Conservation (phyloP, 2,888 invertebrate genomes). For the Drosophila phalerata region DNA sequence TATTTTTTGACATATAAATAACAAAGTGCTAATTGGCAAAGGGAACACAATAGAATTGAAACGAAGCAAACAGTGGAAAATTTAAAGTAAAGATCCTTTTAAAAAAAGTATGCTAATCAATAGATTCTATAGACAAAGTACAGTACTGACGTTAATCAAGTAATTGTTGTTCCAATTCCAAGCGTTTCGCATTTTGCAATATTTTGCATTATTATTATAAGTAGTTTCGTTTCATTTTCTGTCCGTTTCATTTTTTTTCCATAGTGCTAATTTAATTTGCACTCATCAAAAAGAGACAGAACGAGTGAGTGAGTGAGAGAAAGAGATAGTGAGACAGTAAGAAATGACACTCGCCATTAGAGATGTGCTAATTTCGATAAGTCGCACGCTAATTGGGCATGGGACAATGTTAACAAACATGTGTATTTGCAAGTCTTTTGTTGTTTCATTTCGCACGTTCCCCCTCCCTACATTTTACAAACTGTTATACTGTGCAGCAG, state of each 20-base stretch:
- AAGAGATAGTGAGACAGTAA: not conserved
- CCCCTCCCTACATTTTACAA: conserved; percentile 14
- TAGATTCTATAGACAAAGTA: not conserved
- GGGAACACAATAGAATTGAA: conserved; percentile 30
- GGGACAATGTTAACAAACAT: not conserved
- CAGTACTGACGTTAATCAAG: not conserved
- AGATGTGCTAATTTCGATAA: conserved; percentile 72
- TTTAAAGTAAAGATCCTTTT: conserved; percentile 15
- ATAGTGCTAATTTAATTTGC: conserved; percentile 67
- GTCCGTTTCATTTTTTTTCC: not conserved
- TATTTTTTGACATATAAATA: conserved; percentile 51
- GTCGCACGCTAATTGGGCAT: conserved; percentile 59
- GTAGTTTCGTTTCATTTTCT: conserved; percentile 1
- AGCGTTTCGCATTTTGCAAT: conserved; percentile 6
- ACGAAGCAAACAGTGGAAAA: conserved; percentile 47
- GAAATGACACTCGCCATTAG: conserved; percentile 47
- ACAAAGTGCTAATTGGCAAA: conserved; percentile 49
- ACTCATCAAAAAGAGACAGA: conserved; percentile 17
- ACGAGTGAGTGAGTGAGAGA: not conserved
- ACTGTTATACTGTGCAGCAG: conserved; percentile 18
- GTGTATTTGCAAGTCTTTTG: conserved; percentile 23
- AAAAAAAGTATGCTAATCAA: conserved; percentile 14
- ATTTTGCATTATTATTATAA: not conserved
- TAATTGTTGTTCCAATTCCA: conserved; percentile 18
- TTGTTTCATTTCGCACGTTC: conserved; percentile 48